Evolutionary conservation across 2,797 vertebrate species (phyloP).

Genomic region (Mus caroli): DNA sequence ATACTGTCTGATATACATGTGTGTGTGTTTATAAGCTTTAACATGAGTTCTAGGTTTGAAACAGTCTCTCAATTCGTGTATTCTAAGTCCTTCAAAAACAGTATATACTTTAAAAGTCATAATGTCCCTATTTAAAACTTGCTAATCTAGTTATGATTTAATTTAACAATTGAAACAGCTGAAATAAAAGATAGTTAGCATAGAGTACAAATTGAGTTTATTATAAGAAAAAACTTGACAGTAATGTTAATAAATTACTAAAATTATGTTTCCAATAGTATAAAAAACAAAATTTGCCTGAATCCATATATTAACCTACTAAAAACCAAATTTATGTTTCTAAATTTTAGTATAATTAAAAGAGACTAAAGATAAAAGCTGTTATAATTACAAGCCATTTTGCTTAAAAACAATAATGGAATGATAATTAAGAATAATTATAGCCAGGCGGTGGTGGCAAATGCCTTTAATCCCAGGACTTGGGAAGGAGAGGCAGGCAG

Average conservation of each 20-base stretch:
- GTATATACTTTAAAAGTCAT: background rate
- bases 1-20: background rate
- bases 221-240: background rate
- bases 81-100: background rate
- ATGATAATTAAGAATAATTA: background rate
- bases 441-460: too few species aligned
- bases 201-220: background rate
- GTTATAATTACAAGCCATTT: conserved; percentile 55
- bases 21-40: background rate
- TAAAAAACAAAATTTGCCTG: conserved; percentile 54
- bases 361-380: background rate
- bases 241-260: conserved; percentile 1
- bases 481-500: too few species aligned
- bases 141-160: background rate
- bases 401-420: conserved; percentile 15
- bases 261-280: conserved; percentile 11
- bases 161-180: background rate
- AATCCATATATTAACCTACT: conserved; percentile 25
- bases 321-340: background rate
- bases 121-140: background rate
- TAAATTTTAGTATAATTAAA: conserved; percentile 60
- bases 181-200: background rate
- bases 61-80: background rate
- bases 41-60: background rate
- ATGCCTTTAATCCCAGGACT: too few species aligned